Evolutionary conservation across 2,797 vertebrate species (phyloP), one percentile per base, ranked within the genome.

Genomic region (Nothura maculosa): DNA sequence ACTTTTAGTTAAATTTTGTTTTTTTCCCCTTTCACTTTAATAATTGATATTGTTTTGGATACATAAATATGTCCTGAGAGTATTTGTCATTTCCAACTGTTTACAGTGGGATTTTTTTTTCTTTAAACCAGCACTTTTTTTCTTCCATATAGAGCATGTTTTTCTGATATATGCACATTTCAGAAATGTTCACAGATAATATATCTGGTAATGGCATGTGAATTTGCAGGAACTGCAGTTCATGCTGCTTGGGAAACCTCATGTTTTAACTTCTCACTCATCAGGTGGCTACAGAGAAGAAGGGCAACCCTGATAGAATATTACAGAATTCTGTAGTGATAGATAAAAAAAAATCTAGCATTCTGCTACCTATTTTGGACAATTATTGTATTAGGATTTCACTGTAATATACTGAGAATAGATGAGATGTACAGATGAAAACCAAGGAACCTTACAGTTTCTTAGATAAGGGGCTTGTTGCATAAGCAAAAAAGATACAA

Each of bases 11-110:
- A 84, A 89, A 92, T 88, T 93, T 95, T 81, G 79, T 21, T 69
- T 91, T 80, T 80, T 78, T 45, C 25, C n/a, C 19, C 25, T 82
- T 93, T 93, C 0, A 0, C 75, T 94, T 97, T 95, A 96, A 97
- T 97, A 96, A 96, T 97, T 96, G 24, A 97, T 97, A 92, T 82
- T 97, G 94, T 93, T 96, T 96, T 95, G 92, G 97, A 95, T 94
- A 96, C 81, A 96, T 92, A 97, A 96, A 96, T 94, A 96, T 96
- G 90, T 95, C 95, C 95, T 96, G 81, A 96, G 96, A 93, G 94
- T 95, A 97, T 97, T 96, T 96, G 95, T 95, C 93, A 94, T 96
- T 94, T 96, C 81, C 79, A 88, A 94, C 84, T 95, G 52, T 96
- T 97, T 97, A 95, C 91, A 94, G 94, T 91, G 52, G 87, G 77